Evolutionary conservation across 2,888 invertebrate genomes (phyloP).

Genomic region (Erebia ligea): DNA sequence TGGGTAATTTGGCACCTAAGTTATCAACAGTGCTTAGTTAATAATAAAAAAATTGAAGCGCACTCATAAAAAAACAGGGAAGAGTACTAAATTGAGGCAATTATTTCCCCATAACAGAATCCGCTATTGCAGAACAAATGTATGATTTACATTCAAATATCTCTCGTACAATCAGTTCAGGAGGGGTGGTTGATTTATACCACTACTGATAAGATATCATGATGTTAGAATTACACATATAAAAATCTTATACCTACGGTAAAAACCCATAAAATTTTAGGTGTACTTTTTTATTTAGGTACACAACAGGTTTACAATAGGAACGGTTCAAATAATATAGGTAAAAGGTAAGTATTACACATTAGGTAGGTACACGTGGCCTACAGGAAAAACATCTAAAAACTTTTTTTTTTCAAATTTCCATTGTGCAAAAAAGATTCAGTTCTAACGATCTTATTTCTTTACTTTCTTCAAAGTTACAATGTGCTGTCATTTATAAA

Average conservation of each 20-base stretch:
- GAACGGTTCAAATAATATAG: no score
- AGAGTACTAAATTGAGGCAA: constrained; percentile 36
- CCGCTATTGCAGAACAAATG: constrained; percentile 66
- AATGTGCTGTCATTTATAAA: constrained; percentile 20
- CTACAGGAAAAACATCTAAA: background rate
- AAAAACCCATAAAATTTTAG: no score
- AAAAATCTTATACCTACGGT: constrained; percentile 22
- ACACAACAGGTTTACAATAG: no score
- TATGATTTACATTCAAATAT: constrained; percentile 74
- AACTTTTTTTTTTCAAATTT: background rate
- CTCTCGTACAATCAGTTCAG: constrained; percentile 66
- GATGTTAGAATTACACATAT: constrained; percentile 44
- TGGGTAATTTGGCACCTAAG: no score
- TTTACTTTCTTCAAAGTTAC: constrained; percentile 16
- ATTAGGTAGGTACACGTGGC: background rate
- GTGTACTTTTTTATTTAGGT: no score
- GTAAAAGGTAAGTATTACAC: no score
- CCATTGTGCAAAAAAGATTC: background rate
- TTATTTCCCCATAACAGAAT: constrained; percentile 57
- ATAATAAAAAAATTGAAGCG: no score
- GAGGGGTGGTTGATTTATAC: constrained; percentile 77
- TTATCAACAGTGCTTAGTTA: no score
- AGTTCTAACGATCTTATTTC: background rate
- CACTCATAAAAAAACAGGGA: no score
- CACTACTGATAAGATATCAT: constrained; percentile 52